A percentile compares a stretch with the other conserved stretches of the same genome.
phyloP scores from a whole-genome alignment of 30 jellyfish, hydroid and myxozoan genomes.

The Clytia hemisphaerica region DNA sequence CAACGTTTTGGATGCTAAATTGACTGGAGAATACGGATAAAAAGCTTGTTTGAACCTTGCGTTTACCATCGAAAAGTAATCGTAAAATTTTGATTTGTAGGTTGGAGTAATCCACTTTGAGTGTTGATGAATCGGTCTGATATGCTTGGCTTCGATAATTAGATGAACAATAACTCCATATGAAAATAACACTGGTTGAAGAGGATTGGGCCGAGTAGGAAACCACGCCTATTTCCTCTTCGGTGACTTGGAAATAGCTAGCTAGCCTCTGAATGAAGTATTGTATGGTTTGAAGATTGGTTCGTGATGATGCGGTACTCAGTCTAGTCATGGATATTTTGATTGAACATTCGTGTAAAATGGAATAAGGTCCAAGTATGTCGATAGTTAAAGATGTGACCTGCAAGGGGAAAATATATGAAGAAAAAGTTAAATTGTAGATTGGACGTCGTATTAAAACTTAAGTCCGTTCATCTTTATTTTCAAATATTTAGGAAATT shows the following conservation, averaged over 20 bases:
- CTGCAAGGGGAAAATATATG: no score
- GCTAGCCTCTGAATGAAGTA: constrained; percentile 3
- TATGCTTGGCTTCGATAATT: constrained; percentile 12
- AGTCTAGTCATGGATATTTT: neutral
- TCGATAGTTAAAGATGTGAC: constrained; percentile 3
- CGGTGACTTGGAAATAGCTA: constrained; percentile 9
- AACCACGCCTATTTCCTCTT: constrained; percentile 33
- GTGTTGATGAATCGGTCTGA: constrained; percentile 6
- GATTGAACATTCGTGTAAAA: constrained; percentile 33
- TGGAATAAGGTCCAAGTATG: constrained; percentile 23
- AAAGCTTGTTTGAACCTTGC: constrained; percentile 7
- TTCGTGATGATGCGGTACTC: neutral
- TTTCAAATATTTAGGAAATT: no score
- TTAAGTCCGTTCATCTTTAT: no score
- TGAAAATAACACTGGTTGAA: neutral
- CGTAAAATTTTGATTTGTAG: constrained; percentile 25
- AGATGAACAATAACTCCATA: constrained; percentile 62
- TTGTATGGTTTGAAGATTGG: constrained; percentile 7
- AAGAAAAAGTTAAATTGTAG: no score
- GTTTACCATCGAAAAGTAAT: neutral
- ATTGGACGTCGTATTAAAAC: no score
- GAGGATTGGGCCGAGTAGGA: constrained; percentile 10
- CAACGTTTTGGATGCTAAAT: constrained; percentile 43
- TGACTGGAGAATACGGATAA: constrained; percentile 14
- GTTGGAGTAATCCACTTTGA: constrained; percentile 17